These are phyloP conservation scores for human (Homo sapiens) DNA, from an alignment of 2,113 vertebrate genomes.

Conservation along the genomic window DNA sequence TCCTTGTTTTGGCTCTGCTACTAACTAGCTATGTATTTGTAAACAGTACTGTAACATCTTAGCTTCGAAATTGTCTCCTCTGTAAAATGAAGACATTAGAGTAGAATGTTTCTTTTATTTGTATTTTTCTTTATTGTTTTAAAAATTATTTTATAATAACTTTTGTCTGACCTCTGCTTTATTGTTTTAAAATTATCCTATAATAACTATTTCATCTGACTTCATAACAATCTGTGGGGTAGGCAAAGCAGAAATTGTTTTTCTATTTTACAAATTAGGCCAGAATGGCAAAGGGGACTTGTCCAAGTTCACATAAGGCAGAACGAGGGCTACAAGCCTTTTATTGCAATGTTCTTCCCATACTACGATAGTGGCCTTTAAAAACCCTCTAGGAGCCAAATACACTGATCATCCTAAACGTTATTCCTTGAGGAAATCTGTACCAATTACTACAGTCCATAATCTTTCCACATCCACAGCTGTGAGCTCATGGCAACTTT, in stretches of 20 bases:
- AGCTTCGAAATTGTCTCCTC: neutral
- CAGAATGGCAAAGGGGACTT: neutral
- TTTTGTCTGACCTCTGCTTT: neutral
- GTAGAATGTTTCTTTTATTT: conserved; percentile 17
- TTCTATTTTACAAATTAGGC: neutral
- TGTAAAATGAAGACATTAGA: conserved; percentile 13
- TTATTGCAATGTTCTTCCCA: neutral
- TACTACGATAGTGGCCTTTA: neutral
- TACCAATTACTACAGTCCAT: neutral
- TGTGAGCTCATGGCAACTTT: neutral
- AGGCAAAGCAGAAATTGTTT: neutral
- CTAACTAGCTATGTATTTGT: neutral
- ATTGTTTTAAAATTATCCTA: neutral
- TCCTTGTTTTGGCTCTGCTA: neutral
- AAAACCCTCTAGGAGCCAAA: neutral
- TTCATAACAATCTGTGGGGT: neutral
- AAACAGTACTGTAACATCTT: neutral
- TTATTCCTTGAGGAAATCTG: neutral
- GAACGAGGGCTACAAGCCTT: neutral
- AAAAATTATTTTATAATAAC: neutral
- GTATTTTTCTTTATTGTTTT: neutral
- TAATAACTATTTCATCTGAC: neutral
- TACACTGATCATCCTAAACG: neutral
- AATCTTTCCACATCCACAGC: neutral
- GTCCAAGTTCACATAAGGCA: neutral